Evolutionary conservation across 2,888 invertebrate genomes (phyloP).

Genomic region (Cheilosia vulpina): DNA sequence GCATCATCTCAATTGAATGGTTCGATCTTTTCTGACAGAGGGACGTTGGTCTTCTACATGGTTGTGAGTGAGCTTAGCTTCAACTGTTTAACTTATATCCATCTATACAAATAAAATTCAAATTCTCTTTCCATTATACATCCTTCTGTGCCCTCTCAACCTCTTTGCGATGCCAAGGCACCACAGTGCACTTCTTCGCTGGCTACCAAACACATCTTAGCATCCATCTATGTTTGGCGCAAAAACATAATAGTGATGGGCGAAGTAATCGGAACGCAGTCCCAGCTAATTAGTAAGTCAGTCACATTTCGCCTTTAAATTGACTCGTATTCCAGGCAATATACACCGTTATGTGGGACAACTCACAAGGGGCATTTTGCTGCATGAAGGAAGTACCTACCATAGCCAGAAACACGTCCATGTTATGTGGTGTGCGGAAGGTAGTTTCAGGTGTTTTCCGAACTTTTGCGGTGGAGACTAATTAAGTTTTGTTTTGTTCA

Average conservation of each 20-base stretch:
- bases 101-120: too few species aligned
- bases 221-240: conserved; percentile 37
- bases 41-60: too few species aligned
- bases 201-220: conserved; percentile 52
- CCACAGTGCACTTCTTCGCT: conserved; percentile 31
- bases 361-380: conserved; percentile 25
- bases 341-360: conserved; percentile 20
- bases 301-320: conserved; percentile 71
- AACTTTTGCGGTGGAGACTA: conserved; percentile 72
- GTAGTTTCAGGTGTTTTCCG: conserved; percentile 73
- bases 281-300: conserved; percentile 71
- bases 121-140: too few species aligned
- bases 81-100: too few species aligned
- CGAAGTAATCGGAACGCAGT: conserved; percentile 61
- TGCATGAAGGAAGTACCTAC: conserved; percentile 62
- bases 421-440: conserved; percentile 42
- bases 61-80: too few species aligned
- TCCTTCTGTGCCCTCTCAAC: neutral
- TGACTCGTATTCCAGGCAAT: conserved; percentile 71
- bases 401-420: conserved; percentile 54
- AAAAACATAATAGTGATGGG: conserved; percentile 40
- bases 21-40: too few species aligned
- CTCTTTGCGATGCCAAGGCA: neutral
- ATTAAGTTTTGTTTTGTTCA: conserved; percentile 75
- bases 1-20: too few species aligned